phyloP scores from a whole-genome alignment of 2,888 invertebrate species.

The Isotomurus palustris region DNA sequence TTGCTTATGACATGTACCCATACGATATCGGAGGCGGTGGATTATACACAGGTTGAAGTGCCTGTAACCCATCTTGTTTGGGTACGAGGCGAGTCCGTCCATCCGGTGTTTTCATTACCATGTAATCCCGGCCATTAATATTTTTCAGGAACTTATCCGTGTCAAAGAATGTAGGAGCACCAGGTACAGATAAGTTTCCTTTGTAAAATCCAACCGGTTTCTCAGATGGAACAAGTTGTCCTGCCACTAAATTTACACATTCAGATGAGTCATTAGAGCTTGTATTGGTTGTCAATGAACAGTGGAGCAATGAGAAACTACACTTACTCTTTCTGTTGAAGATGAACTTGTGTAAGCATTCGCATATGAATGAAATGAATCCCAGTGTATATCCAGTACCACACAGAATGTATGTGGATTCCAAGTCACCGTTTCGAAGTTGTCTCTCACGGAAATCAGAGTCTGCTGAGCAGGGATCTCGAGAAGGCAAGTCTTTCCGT shows the following conservation, averaged over 20 bases:
- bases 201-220: conserved; percentile 44
- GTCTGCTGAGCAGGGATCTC: conserved; percentile 75
- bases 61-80: conserved; percentile 43
- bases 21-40: conserved; percentile 44
- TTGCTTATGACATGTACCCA: conserved; percentile 42
- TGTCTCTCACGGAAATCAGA: conserved; percentile 74
- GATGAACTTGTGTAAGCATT: conserved; percentile 52
- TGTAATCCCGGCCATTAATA: conserved; percentile 46
- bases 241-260: conserved; percentile 31
- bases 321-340: conserved; percentile 40
- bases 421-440: conserved; percentile 68
- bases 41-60: conserved; percentile 45
- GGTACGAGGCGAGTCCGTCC: conserved; percentile 45
- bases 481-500: conserved; percentile 62
- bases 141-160: conserved; percentile 46
- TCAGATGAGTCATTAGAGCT: too few relatives aligned
- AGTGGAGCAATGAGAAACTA: too few relatives aligned
- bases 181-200: conserved; percentile 44
- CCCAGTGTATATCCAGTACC: conserved; percentile 64
- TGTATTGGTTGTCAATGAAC: too few relatives aligned
- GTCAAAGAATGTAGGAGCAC: conserved; percentile 45
- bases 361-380: conserved; percentile 61
- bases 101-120: conserved; percentile 46
- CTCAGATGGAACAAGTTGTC: conserved; percentile 43
- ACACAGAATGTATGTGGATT: conserved; percentile 75